Evolutionary conservation across 2,113 vertebrate species (phyloP).

Genomic region (Rhinogobius similis): DNA sequence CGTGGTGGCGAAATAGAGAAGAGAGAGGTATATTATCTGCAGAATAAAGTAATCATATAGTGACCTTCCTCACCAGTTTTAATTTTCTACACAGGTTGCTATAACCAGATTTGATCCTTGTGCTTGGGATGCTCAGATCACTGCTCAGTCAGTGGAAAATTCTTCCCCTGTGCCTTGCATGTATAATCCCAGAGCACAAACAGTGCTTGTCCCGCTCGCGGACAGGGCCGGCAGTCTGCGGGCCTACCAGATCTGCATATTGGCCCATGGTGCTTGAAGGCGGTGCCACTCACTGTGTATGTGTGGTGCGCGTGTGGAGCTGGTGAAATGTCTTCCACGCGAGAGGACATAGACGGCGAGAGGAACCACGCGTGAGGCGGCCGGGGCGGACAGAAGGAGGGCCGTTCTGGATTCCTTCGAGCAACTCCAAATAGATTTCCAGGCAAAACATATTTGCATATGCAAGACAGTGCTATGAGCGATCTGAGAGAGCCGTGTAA

Average conservation of each 20-base stretch:
- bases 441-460: constrained; percentile 85
- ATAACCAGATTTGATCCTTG: constrained; percentile 10
- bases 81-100: not conserved
- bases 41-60: not conserved
- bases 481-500: constrained; percentile 64
- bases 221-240: constrained; percentile 40
- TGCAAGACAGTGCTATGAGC: constrained; percentile 78
- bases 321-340: constrained; percentile 75
- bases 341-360: constrained; percentile 69
- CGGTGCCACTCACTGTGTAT: constrained; percentile 56
- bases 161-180: constrained; percentile 55
- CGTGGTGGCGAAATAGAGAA: too few relatives aligned
- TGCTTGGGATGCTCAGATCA: constrained; percentile 13
- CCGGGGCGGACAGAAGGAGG: constrained; percentile 78
- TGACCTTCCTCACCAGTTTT: not conserved
- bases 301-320: constrained; percentile 65
- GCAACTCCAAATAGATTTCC: constrained; percentile 85
- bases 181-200: constrained; percentile 62
- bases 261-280: constrained; percentile 65
- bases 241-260: constrained; percentile 72
- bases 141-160: constrained; percentile 44
- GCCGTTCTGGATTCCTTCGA: constrained; percentile 81
- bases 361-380: constrained; percentile 58
- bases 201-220: constrained; percentile 50
- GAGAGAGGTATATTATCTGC: not conserved